Evolutionary conservation across 2,797 vertebrate genomes (phyloP).

Genomic region (Pempheris klunzingeri): DNA sequence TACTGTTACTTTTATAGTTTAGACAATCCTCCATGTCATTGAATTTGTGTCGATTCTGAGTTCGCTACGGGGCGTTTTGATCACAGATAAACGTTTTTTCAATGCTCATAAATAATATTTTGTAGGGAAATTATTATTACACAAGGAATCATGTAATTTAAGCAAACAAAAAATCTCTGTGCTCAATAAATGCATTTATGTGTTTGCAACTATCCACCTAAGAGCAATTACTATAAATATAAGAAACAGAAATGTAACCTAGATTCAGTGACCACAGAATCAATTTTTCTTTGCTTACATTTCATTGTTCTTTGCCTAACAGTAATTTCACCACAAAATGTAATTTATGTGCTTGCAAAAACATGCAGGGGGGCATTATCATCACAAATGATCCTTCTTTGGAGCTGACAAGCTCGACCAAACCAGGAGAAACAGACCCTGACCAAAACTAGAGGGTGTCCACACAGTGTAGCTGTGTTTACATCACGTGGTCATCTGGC

Average conservation of each 20-base stretch:
- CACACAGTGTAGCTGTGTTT: not conserved
- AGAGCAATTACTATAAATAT: no score
- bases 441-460: not conserved
- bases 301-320: not conserved
- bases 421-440: not conserved
- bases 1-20: no score
- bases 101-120: not conserved
- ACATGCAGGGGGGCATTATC: not conserved
- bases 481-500: constrained; percentile 14
- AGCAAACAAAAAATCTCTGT: not conserved
- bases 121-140: not conserved
- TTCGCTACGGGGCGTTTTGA: not conserved
- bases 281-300: not conserved
- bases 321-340: not conserved
- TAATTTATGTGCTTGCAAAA: not conserved
- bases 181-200: not conserved
- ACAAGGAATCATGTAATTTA: not conserved
- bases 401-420: not conserved
- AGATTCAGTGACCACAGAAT: not conserved
- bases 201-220: not conserved
- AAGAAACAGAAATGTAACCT: no score
- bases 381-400: not conserved
- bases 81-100: no score
- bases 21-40: no score
- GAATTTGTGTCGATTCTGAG: no score